A percentile compares a stretch with the other conserved stretches of the same genome.
Conservation (phyloP, 2,888 invertebrate genomes). For the Drosophila meridionalis region DNA sequence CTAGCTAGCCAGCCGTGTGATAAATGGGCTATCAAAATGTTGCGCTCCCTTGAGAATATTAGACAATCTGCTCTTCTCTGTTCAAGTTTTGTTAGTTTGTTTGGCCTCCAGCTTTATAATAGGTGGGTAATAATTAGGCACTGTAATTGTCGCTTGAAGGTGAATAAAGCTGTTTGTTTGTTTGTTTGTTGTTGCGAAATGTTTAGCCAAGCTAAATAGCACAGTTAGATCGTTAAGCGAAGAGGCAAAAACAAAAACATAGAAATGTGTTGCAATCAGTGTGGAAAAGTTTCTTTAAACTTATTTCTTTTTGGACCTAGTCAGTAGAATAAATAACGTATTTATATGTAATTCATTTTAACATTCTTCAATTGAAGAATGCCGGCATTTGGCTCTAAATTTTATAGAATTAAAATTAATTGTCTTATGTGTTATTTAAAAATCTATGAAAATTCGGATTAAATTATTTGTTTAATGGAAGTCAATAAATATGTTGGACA, state of each 20-base stretch:
- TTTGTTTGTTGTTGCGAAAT: slow-evolving; percentile 16
- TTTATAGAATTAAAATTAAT: neutral
- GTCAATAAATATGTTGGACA: too few relatives aligned
- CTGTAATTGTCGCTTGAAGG: slow-evolving; percentile 36
- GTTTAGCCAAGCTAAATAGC: slow-evolving; percentile 21
- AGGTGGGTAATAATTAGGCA: slow-evolving; percentile 41
- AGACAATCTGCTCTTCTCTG: slow-evolving; percentile 29
- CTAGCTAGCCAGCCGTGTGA: slow-evolving; percentile 27
- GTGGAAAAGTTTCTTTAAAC: neutral
- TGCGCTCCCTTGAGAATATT: slow-evolving; percentile 41
- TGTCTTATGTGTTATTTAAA: too few relatives aligned
- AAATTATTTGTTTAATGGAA: too few relatives aligned
- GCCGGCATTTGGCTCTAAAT: neutral
- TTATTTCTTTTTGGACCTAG: neutral
- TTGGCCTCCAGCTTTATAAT: slow-evolving; percentile 1
- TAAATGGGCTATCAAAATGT: slow-evolving; percentile 71
- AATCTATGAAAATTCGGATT: too few relatives aligned
- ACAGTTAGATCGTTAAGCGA: slow-evolving; percentile 39
- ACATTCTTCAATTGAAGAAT: neutral
- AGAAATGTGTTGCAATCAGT: slow-evolving; percentile 6
- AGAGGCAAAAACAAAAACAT: neutral
- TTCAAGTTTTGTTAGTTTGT: slow-evolving; percentile 36
- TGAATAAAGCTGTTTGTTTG: slow-evolving; percentile 18
- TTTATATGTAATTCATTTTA: neutral
- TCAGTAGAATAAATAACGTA: neutral